phyloP scores from a whole-genome alignment of 1,140 invertebrate genomes.

The Drosophila nebulosa region DNA sequence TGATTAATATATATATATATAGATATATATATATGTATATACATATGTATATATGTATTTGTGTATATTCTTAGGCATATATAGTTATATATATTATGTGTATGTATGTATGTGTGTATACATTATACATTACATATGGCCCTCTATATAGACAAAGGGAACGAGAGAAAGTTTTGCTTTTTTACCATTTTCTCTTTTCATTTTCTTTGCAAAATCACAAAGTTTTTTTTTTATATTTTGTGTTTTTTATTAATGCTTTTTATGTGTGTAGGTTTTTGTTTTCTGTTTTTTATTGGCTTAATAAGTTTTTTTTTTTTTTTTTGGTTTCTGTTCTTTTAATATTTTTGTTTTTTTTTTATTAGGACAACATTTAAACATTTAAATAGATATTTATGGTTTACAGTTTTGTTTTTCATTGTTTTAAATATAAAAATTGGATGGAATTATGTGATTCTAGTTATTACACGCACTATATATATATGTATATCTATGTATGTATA shows the following conservation, averaged over 20 bases:
- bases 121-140: neutral
- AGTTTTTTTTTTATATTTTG: neutral
- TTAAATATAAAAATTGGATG: slow-evolving; percentile 78
- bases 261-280: slow-evolving; percentile 11
- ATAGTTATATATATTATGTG: slow-evolving; percentile 26
- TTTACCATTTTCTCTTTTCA: neutral
- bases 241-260: neutral
- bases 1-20: slow-evolving; percentile 24
- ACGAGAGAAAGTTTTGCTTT: neutral
- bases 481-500: slow-evolving; percentile 34
- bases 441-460: slow-evolving; percentile 79
- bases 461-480: slow-evolving; percentile 55
- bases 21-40: no score
- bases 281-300: slow-evolving; percentile 9
- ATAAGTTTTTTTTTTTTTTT: slow-evolving; percentile 19
- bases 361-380: slow-evolving; percentile 67
- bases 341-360: neutral
- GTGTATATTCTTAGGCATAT: slow-evolving; percentile 22
- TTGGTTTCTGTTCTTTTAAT: no score
- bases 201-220: slow-evolving; percentile 49
- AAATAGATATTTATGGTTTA: slow-evolving; percentile 48
- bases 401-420: slow-evolving; percentile 48
- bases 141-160: neutral
- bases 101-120: neutral
- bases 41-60: neutral